Percentiles rank a stretch among this genome's conserved stretches.
phyloP scores from a whole-genome alignment of 2,113 vertebrate species.

The Psophia crepitans region DNA sequence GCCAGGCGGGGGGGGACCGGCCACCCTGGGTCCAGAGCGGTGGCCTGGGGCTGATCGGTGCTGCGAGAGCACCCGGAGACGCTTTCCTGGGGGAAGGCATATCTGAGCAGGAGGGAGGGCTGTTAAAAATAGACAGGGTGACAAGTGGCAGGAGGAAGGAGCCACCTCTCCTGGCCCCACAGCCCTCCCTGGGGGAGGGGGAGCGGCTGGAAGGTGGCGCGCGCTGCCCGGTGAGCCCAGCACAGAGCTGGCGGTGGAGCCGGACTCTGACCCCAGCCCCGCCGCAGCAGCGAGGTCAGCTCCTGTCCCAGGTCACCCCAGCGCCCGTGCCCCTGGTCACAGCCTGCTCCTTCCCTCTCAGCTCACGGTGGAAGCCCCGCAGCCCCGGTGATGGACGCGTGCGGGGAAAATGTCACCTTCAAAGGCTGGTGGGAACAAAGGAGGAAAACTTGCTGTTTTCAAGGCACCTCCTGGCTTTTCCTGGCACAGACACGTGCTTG shows the following conservation, averaged over 20 bases:
- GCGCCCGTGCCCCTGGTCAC: rapidly evolving
- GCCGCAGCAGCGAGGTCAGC: rapidly evolving
- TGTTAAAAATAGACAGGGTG: conserved; percentile 55
- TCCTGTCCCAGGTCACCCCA: background rate
- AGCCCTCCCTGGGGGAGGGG: background rate
- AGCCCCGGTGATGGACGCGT: rapidly evolving
- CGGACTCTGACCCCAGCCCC: background rate
- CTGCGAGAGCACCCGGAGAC: background rate
- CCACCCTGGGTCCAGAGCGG: background rate
- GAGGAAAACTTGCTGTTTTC: background rate
- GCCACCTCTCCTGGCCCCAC: background rate
- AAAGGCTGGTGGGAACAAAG: background rate
- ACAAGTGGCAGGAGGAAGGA: conserved; percentile 54
- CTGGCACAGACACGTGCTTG: background rate
- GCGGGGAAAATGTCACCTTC: background rate
- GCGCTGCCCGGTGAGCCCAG: background rate
- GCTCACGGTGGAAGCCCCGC: background rate
- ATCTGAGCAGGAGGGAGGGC: background rate
- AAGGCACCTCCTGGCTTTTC: background rate
- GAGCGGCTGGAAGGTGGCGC: background rate
- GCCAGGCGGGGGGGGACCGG: background rate
- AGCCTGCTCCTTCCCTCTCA: background rate
- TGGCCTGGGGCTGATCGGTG: background rate
- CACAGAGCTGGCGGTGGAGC: rapidly evolving
- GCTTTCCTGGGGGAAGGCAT: background rate